Evolutionary conservation across 2,113 vertebrate species (phyloP), one percentile per base, ranked within the genome.

Genomic region (Ceyx margarethae): DNA sequence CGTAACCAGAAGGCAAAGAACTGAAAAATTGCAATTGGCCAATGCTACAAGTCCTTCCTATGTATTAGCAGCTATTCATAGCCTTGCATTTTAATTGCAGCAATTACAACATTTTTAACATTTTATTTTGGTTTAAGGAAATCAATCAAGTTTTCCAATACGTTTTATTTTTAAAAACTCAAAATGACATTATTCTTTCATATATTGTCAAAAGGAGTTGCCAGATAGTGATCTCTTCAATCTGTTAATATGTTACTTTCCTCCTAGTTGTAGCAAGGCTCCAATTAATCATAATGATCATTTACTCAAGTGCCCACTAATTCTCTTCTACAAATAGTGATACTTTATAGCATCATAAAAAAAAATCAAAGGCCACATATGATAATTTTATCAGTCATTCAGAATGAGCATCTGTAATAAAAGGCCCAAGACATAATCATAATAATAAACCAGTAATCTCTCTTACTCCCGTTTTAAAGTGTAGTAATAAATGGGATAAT

Each of bases 301-400:
- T 92, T 93, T 87, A 87, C 43, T 93, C 51, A 92, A 95, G 80
- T 87, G 67, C 79, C 65, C 65, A 53, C 43, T 85, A 94, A 91
- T 77, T 87, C 64, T 80, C 35, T 89, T 64, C 87, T 73, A 57
- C 75, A 94, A 93, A 92, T 80, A 89, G 48, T 4, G 0, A 74
- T 64, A 16, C 45, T 89, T 18, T 94, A 37, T 9, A 57, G 9
- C 23, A 77, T 23, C 18, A 40, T 43, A 7, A 26, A 73, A 53
- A 90, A 80, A 35, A 81, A 89, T 74, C 81, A 89, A 87, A 75
- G 53, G 69, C 43, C 51, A 40, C 8, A 74, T 83, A 53, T 77
- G 67, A 74, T 91, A 82, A 91, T 94, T 93, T 89, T 65, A 51
- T 91, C 87, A 85, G 75, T 74, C 48, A 85, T 72, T 89, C 79